Conservation (phyloP, 64 coral and sea anemone genomes). For the Montipora foliosa region DNA sequence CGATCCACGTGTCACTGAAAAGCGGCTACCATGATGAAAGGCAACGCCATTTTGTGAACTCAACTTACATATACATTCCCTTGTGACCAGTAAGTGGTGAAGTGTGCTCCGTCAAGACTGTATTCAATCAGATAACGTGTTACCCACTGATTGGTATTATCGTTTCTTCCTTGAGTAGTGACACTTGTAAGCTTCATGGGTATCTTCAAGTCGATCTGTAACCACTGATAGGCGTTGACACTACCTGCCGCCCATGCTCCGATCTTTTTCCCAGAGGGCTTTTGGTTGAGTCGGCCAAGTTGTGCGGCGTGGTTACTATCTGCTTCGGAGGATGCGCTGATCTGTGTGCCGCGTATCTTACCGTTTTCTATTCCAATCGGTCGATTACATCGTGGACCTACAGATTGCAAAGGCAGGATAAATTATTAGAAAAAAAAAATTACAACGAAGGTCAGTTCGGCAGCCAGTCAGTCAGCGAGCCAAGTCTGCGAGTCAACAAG, state of each 20-base stretch:
- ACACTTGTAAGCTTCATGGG: conserved; percentile 64
- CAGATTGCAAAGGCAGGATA: neutral
- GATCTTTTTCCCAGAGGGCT: conserved; percentile 3
- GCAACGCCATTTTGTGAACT: neutral
- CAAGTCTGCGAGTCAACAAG: neutral
- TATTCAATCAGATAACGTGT: conserved; percentile 51
- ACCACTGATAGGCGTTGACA: conserved; percentile 50
- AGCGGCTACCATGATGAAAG: neutral
- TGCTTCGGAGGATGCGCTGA: conserved; percentile 81
- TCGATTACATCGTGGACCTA: conserved; percentile 52
- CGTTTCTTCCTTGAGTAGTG: conserved; percentile 72
- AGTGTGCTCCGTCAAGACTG: conserved; percentile 75
- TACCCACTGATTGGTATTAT: conserved; percentile 69
- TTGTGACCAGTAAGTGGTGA: conserved; percentile 52
- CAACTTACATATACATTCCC: conserved; percentile 28
- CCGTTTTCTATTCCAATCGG: conserved; percentile 79
- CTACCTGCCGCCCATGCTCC: conserved; percentile 62
- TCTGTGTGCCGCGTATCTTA: conserved; percentile 61
- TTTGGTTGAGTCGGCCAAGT: conserved; percentile 49
- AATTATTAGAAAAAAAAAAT: neutral
- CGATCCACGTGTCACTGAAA: no score
- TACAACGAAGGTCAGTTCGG: neutral
- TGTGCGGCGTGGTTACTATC: conserved; percentile 66
- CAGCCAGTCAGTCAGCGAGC: neutral
- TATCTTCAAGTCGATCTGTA: conserved; percentile 48